phyloP scores from a whole-genome alignment of 2,113 vertebrate species.

The Thryonomys swinderianus region DNA sequence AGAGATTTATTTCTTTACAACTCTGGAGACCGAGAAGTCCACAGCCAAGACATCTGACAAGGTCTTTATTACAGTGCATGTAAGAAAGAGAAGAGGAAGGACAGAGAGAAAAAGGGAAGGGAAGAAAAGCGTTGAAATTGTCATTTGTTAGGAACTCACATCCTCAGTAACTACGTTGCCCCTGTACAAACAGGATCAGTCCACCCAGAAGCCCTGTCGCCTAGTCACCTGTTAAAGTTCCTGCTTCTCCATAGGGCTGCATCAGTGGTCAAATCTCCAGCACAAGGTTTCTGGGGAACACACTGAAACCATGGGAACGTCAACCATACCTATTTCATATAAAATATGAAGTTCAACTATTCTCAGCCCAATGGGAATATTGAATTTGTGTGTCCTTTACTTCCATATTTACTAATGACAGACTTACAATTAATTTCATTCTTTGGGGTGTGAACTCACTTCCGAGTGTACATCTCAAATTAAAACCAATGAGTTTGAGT shows the following conservation, averaged over 20 bases:
- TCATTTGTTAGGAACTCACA: not conserved
- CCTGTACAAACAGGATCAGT: too few species aligned
- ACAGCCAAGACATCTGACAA: not conserved
- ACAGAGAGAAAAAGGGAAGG: not conserved
- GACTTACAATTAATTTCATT: not conserved
- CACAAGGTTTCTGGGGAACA: too few species aligned
- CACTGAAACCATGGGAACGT: not conserved
- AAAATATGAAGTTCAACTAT: not conserved
- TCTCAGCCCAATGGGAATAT: not conserved
- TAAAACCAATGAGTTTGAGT: not conserved
- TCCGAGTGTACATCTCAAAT: not conserved
- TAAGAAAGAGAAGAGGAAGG: too few species aligned
- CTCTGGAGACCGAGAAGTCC: not conserved
- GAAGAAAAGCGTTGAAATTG: not conserved
- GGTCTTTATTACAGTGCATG: not conserved
- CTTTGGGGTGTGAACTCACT: not conserved
- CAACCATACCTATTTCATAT: not conserved
- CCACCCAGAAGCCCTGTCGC: not conserved
- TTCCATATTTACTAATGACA: not conserved
- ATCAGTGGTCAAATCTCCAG: not conserved
- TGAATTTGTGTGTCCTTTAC: not conserved
- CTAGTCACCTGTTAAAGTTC: not conserved
- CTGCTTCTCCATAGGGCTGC: not conserved
- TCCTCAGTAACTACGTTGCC: not conserved
- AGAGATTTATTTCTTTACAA: not conserved